Percentiles rank a stretch among this genome's conserved stretches.
These are phyloP conservation scores for Amphimallon solstitiale DNA, from an alignment of 2,888 invertebrate genomes.

Conservation along the genomic window DNA sequence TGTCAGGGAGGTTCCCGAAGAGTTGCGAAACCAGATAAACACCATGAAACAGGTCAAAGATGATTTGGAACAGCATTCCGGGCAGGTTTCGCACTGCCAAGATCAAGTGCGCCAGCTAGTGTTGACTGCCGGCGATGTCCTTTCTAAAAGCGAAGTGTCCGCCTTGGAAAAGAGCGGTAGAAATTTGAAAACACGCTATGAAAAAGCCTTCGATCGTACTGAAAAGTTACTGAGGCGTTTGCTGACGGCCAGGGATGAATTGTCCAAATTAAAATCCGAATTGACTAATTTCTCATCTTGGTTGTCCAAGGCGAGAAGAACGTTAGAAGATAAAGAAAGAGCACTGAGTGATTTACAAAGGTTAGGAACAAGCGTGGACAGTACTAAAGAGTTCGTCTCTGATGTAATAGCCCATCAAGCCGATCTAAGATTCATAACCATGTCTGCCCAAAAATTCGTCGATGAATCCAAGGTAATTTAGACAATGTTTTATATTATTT, in stretches of 20 bases:
- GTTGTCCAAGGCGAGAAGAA: constrained; percentile 83
- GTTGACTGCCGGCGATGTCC: constrained; percentile 88
- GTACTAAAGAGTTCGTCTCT: constrained; percentile 88
- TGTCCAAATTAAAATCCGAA: constrained; percentile 88
- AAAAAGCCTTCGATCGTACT: constrained; percentile 82
- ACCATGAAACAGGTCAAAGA: constrained; percentile 90
- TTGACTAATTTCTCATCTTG: constrained; percentile 83
- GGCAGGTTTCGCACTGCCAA: constrained; percentile 84
- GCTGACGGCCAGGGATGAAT: constrained; percentile 84
- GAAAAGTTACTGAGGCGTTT: constrained; percentile 81
- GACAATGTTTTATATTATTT: background rate
- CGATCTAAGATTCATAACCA: constrained; percentile 93
- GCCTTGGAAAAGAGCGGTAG: constrained; percentile 88
- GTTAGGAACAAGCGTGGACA: constrained; percentile 77
- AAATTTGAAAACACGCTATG: constrained; percentile 83
- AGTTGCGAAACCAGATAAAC: constrained; percentile 89
- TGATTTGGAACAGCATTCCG: constrained; percentile 86
- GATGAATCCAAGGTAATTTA: constrained; percentile 87
- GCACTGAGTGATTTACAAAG: constrained; percentile 81
- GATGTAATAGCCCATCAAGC: constrained; percentile 97
- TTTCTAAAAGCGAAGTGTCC: constrained; percentile 90
- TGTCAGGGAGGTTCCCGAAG: constrained; percentile 86
- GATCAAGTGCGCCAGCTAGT: constrained; percentile 92
- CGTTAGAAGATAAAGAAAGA: constrained; percentile 86
- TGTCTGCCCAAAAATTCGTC: constrained; percentile 95